phyloP scores from a whole-genome alignment of 1,140 invertebrate genomes.

The Adelges cooleyi region DNA sequence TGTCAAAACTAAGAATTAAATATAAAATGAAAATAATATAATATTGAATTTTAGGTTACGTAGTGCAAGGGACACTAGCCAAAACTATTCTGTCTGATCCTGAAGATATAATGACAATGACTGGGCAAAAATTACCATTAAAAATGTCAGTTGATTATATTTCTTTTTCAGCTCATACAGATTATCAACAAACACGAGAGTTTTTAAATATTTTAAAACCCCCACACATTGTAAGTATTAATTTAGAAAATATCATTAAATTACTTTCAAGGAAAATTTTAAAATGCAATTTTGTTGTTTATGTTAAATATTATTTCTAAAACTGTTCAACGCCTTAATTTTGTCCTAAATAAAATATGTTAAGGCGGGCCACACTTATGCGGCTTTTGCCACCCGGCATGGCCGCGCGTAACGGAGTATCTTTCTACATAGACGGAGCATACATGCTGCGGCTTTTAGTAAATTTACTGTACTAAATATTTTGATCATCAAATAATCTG shows the following conservation, averaged over 20 bases:
- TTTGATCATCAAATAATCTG: too few relatives aligned
- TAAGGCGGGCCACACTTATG: too few relatives aligned
- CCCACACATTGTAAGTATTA: conserved; percentile 71
- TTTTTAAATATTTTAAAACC: conserved; percentile 91
- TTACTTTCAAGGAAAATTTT: too few relatives aligned
- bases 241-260: background rate
- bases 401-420: too few relatives aligned
- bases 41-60: conserved; percentile 57
- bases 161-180: conserved; percentile 97
- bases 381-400: too few relatives aligned
- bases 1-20: background rate
- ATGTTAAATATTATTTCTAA: background rate
- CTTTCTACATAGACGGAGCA: too few relatives aligned
- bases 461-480: too few relatives aligned
- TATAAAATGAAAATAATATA: background rate
- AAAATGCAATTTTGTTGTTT: background rate
- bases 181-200: conserved; percentile 97
- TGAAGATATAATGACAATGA: conserved; percentile 91
- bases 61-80: conserved; percentile 95
- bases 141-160: conserved; percentile 99
- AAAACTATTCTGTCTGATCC: conserved; percentile 96
- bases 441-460: too few relatives aligned
- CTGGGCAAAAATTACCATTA: conserved; percentile 86
- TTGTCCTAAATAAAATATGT: background rate
- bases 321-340: background rate